Percentiles rank a stretch among this genome's conserved stretches.
Conservation (phyloP, 2,797 vertebrate species). For the Paedocypris micromegethes region DNA sequence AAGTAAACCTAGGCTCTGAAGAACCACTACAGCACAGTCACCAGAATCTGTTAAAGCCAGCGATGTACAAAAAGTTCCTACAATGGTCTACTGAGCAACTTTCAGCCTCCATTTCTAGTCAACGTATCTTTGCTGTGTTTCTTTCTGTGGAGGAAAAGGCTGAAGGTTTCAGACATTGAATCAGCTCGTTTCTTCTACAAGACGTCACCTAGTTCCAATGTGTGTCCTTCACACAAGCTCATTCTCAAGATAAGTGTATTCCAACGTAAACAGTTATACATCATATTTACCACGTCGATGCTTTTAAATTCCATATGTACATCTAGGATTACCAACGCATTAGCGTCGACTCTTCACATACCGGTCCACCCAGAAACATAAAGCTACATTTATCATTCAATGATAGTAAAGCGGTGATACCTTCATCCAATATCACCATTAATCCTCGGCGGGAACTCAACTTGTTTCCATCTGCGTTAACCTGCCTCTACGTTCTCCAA, state of each 20-base stretch:
- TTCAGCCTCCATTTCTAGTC: constrained; percentile 64
- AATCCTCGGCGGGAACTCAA: too few relatives aligned
- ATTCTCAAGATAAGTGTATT: constrained; percentile 38
- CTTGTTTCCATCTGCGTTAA: too few relatives aligned
- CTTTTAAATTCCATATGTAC: constrained; percentile 46
- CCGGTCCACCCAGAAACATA: constrained; percentile 40
- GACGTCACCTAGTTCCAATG: constrained; percentile 48
- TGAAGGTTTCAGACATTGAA: constrained; percentile 53
- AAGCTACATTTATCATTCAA: constrained; percentile 48
- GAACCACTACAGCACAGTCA: constrained; percentile 48
- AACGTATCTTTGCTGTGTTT: constrained; percentile 5
- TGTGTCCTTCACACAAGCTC: constrained; percentile 29
- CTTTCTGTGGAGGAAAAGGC: constrained; percentile 27
- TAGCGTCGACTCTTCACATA: constrained; percentile 30
- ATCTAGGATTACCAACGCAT: constrained; percentile 42
- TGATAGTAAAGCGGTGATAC: background rate
- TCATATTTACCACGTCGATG: constrained; percentile 41
- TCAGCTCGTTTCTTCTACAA: constrained; percentile 49
- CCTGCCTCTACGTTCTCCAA: too few relatives aligned
- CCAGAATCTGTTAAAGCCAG: constrained; percentile 19
- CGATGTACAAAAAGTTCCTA: too few relatives aligned
- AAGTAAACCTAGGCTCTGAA: constrained; percentile 46
- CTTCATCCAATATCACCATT: too few relatives aligned
- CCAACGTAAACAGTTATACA: constrained; percentile 48
- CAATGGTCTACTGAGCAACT: constrained; percentile 62